A percentile compares a stretch with the other conserved stretches of the same genome.
Conservation (phyloP, 2,797 vertebrate species). For the Gobio occitaniae region DNA sequence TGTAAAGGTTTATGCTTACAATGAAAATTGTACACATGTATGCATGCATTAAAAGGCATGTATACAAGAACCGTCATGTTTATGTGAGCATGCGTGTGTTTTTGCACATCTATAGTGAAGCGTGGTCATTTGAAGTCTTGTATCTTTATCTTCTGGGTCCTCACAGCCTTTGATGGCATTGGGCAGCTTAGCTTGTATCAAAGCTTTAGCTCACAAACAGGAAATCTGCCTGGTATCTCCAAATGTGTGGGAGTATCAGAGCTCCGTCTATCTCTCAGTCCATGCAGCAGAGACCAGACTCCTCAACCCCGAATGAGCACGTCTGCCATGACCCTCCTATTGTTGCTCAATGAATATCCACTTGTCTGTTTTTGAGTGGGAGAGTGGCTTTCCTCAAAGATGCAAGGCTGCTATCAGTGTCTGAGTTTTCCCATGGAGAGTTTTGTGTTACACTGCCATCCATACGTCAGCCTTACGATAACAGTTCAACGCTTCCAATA, state of each 20-base stretch:
- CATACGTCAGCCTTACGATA: background rate
- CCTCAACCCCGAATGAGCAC: constrained; percentile 2
- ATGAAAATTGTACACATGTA: background rate
- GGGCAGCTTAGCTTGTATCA: constrained; percentile 64
- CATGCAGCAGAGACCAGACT: constrained; percentile 7
- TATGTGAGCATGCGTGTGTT: background rate
- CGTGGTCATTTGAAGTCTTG: constrained; percentile 42
- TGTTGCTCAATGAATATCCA: constrained; percentile 36
- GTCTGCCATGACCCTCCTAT: background rate
- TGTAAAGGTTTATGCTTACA: background rate
- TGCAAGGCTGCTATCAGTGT: constrained; percentile 15
- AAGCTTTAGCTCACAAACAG: constrained; percentile 57
- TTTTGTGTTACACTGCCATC: constrained; percentile 25
- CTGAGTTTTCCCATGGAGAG: constrained; percentile 33
- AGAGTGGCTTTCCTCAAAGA: constrained; percentile 8
- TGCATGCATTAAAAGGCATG: background rate
- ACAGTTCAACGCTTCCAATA: background rate
- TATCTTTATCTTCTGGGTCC: constrained; percentile 41
- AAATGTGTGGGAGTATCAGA: constrained; percentile 54
- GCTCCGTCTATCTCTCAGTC: constrained; percentile 29
- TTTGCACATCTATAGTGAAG: background rate
- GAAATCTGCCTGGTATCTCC: constrained; percentile 69
- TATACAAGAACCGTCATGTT: background rate
- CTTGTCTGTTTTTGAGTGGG: constrained; percentile 18
- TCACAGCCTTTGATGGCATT: constrained; percentile 58